A percentile compares a stretch with the other conserved stretches of the same genome.
phyloP scores from a whole-genome alignment of 2,888 invertebrate species.

The Sabellastarte sp. region DNA sequence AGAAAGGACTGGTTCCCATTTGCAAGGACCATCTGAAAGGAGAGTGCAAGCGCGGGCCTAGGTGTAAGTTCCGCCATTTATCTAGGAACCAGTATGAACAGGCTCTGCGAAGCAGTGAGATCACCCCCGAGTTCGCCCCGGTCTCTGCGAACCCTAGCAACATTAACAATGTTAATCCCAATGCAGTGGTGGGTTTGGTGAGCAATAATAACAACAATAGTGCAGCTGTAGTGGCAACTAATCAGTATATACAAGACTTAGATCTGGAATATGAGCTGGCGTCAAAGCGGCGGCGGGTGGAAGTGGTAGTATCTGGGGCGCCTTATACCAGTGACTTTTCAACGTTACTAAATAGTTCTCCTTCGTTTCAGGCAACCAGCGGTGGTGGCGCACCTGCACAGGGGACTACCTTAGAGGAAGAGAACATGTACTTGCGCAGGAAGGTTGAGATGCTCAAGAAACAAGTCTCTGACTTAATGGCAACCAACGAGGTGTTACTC shows the following conservation, averaged over 20 bases:
- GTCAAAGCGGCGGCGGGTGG: conserved; percentile 40
- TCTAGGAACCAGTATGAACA: conserved; percentile 22
- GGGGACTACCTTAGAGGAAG: not conserved
- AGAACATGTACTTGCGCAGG: not conserved
- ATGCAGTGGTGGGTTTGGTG: not conserved
- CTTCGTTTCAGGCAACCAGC: not conserved
- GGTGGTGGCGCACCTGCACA: not conserved
- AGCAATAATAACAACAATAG: not conserved
- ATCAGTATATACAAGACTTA: not conserved
- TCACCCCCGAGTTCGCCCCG: too few species aligned
- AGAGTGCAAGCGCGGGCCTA: conserved; percentile 63
- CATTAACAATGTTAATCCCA: too few species aligned
- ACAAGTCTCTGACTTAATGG: conserved; percentile 71
- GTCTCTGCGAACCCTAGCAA: not conserved
- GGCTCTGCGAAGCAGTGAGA: conserved; percentile 26
- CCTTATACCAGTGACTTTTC: not conserved
- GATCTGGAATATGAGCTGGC: conserved; percentile 11
- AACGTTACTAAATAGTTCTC: too few species aligned
- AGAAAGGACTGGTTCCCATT: conserved; percentile 58
- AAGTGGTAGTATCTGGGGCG: conserved; percentile 12
- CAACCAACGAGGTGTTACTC: conserved; percentile 76
- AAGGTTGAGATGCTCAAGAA: conserved; percentile 68
- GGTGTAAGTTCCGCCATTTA: conserved; percentile 63
- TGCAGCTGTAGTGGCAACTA: not conserved
- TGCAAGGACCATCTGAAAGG: conserved; percentile 69